Evolutionary conservation across 92 coral and sea anemone genomes (phyloP), one percentile per base, ranked within the genome.

Genomic region (Porites rus): DNA sequence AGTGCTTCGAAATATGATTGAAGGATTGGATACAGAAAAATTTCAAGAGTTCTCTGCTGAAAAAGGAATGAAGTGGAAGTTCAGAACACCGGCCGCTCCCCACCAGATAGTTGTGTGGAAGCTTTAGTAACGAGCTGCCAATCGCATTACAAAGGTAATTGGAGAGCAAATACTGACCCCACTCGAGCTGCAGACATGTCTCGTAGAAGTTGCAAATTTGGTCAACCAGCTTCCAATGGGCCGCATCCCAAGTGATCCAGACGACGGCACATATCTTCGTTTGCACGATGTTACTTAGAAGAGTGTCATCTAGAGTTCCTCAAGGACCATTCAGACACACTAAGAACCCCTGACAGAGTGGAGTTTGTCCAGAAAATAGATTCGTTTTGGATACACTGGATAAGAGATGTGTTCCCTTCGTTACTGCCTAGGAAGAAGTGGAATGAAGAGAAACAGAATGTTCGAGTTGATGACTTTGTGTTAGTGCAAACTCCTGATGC

Each of bases 321-420:
- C 93, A 88, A 88, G 93, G 96, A 31, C 93, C 94, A 63, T 93
- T 93, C 78, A 74, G 75, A 21, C 46, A 83, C 10, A 93, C 96
- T 1, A 86, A 78, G 69, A 86, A 93, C 58, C 94, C 92, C 54
- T 75, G 87, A 50, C 90, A 85, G 90, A 72, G 92, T 90, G 17
- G 92, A 93, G 51, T 93, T 91, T 72, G 87, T 90, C 14, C 88
- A 87, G 77, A 90, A 66, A 54, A 54, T 86, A 8, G 89, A 92
- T 56, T 90, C 92, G 54, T 90, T 90, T 77, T 93, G 96, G 96
- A 83, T 71, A 16, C 80, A 90, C 14, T 91, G 94, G 93, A 85
- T 69, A 10, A 75, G 93, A 77, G 94, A 93, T 77, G 89, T 90
- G 11, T 93, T 90, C 87, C 92, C 92, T 3, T 61, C 85, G 18